Base-by-base conservation (phyloP, 2,888 invertebrate genomes). In the Eupithecia inturbata region DNA sequence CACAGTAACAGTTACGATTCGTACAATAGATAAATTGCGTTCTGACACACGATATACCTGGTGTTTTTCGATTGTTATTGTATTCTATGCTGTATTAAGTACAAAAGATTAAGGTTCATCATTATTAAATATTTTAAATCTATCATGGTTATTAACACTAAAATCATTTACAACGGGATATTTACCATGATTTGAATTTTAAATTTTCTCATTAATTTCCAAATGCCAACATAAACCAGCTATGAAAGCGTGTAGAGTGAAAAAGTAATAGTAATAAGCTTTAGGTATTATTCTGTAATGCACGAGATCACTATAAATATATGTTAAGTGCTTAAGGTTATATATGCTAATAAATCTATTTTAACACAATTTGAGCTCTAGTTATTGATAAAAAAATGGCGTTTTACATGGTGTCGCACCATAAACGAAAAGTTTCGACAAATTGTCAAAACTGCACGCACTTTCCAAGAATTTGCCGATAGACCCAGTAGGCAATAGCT, bases 11-110 rank as follows among this genome's bases (percentile, higher is more conserved):
- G 90, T 93, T 92, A 93, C 88, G 84, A 84, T 72, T 72, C 64
- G 36, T 87, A 90, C 92, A 92, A 93, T 89, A 89, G 91, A 88
- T 91, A 91, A 87, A 93, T 91, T 91, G 90, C 88, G 90, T 84
- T 91, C 94, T 91, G 94, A 92, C 88, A 93, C 85, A 81, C 85
- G 91, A 91, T 93, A 91, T 91, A 92, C 91, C 90, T 91, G 91
- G 80, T 90, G 90, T 91, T 92, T 91, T 92, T 91, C 87, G 86
- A 66, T 14, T 78, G 77, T 83, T 84, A 76, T 83, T 83, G 75
- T 82, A 75, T 77, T 84, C 83, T 87, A 85, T 83, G 81, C 16
- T 33, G 60, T 63, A 49, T 82, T 77, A 81, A 74, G 82, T 77
- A 90, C 88, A 90, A 90, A 82, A 82, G 86, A 83, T 82, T 86